These are phyloP conservation scores for Sweltsa coloradensis DNA, from an alignment of 1,140 invertebrate species.

Conservation along the genomic window DNA sequence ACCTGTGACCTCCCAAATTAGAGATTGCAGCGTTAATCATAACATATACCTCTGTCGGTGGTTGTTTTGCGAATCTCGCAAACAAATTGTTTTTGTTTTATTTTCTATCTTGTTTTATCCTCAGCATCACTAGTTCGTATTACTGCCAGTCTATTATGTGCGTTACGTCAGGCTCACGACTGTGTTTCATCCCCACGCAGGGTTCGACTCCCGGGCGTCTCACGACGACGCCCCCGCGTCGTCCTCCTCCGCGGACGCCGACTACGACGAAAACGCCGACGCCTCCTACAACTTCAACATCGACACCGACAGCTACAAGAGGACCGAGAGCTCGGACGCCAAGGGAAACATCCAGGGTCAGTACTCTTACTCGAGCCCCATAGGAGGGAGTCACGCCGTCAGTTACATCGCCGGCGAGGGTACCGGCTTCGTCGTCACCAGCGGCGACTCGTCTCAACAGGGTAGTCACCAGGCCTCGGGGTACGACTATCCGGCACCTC, in stretches of 20 bases:
- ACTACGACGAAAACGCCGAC: slow-evolving; percentile 13
- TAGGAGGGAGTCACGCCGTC: slow-evolving; percentile 15
- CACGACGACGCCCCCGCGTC: not conserved
- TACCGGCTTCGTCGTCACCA: slow-evolving; percentile 17
- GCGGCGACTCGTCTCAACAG: not conserved
- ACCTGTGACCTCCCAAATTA: too few relatives aligned
- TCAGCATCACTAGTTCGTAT: too few relatives aligned
- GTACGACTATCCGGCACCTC: too few relatives aligned
- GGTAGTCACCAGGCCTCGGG: too few relatives aligned
- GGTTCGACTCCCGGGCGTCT: not conserved
- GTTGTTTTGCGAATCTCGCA: too few relatives aligned
- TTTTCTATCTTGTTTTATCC: too few relatives aligned
- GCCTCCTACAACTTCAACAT: slow-evolving; percentile 17
- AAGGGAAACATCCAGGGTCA: slow-evolving; percentile 21
- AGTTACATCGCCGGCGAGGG: slow-evolving; percentile 16
- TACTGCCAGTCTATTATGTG: too few relatives aligned
- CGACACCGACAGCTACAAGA: slow-evolving; percentile 16
- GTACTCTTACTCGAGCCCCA: slow-evolving; percentile 17
- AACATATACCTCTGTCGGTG: too few relatives aligned
- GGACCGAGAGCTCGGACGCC: slow-evolving; percentile 19
- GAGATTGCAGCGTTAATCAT: too few relatives aligned
- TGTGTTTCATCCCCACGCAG: too few relatives aligned
- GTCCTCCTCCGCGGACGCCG: not conserved
- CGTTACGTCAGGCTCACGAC: too few relatives aligned
- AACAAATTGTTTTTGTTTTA: too few relatives aligned